phyloP scores from a whole-genome alignment of 1,140 invertebrate genomes.

The Papilio dardanus region DNA sequence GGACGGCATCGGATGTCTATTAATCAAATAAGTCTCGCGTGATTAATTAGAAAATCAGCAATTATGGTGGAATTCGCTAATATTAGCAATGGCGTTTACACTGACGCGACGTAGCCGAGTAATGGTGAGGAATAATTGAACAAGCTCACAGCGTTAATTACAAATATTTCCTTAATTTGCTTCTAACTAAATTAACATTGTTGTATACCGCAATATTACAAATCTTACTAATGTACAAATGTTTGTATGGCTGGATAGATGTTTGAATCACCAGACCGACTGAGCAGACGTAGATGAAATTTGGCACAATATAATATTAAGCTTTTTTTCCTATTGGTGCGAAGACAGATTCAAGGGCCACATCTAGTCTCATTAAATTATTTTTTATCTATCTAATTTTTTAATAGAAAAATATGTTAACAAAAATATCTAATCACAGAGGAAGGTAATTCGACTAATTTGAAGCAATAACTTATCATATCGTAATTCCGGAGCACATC shows the following conservation, averaged over 20 bases:
- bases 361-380: too few relatives aligned
- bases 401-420: not conserved
- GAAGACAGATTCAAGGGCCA: too few relatives aligned
- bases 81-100: slow-evolving; percentile 8
- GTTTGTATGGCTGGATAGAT: too few relatives aligned
- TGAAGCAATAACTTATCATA: slow-evolving; percentile 12
- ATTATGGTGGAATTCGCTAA: slow-evolving; percentile 63
- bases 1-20: slow-evolving; percentile 63
- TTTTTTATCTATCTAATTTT: too few relatives aligned
- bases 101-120: not conserved
- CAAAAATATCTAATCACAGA: not conserved
- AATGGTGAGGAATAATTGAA: slow-evolving; percentile 29
- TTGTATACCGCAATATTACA: not conserved
- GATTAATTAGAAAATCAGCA: slow-evolving; percentile 79
- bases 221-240: too few relatives aligned
- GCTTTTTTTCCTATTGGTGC: too few relatives aligned
- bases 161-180: slow-evolving; percentile 5
- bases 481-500: not conserved
- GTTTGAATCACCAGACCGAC: too few relatives aligned
- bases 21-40: slow-evolving; percentile 75
- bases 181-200: not conserved
- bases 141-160: slow-evolving; percentile 2
- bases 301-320: too few relatives aligned
- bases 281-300: too few relatives aligned
- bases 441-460: not conserved